Base-by-base conservation (phyloP, 2,888 invertebrate genomes). In the Apeira syringaria region DNA sequence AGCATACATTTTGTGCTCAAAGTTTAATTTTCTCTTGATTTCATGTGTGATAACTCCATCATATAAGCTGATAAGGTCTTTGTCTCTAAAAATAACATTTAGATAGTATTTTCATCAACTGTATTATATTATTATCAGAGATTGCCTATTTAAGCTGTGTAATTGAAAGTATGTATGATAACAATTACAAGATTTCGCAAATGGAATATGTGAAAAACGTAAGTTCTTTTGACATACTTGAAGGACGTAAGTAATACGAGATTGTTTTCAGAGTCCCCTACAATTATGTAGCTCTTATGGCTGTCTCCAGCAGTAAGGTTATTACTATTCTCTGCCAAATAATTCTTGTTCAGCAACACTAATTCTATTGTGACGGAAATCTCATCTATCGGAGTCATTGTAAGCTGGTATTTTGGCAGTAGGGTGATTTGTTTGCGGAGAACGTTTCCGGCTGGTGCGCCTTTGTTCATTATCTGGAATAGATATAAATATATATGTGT, bases 381-480 rank as follows among this genome's bases (percentile, higher is more conserved):
- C 33, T 76, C 67, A 44, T 80, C 76, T 13, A 79, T 47, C 9
- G 83, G 75, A 7, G 69, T 77, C 12, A 88, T 60, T 1, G 69
- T 71, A 8, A 94, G 49, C 12, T 80, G 73, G 71, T 94, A 95
- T 58, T 91, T 90, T 0, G 95, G 95, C 2, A 95, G 80, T 10
- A 91, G 75, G 28, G 79, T 74, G 7, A 94, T 91, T 73, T 92
- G 91, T 48, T 93, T 93, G 26, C 91, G 87, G 2, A 96, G 67
- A 27, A 91, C 75, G 65, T 93, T 94, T 2, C 96, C 96, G 53
- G 94, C 92, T 28, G 95, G 95, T 7, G 95, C 92, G 26, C 93
- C 92, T 68, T 94, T 91, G 70, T 94, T 94, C 61, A 94, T 91
- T 65, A 95, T 94, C 94, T 95, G 50, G 13, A 62, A 57, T 26